These are phyloP conservation scores for Allobates femoralis DNA, from an alignment of 2,797 vertebrate species.

Conservation along the genomic window DNA sequence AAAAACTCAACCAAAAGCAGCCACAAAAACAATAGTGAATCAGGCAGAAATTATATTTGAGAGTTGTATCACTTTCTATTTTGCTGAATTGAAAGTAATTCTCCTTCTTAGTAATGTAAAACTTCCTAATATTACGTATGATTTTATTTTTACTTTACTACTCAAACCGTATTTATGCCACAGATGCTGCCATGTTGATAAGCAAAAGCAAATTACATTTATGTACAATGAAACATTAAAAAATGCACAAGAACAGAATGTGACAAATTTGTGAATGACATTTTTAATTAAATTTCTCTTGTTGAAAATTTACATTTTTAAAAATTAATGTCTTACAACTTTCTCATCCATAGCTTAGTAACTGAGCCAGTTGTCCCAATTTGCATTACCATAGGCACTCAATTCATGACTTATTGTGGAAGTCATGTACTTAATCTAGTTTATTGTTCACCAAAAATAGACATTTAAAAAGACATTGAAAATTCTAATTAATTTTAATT, in stretches of 20 bases:
- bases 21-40: too few species aligned
- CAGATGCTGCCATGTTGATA: neutral
- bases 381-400: neutral
- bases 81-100: neutral
- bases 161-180: neutral
- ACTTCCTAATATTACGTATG: neutral
- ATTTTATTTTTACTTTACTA: neutral
- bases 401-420: neutral
- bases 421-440: neutral
- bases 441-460: neutral
- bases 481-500: neutral
- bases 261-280: neutral
- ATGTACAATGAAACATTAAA: neutral
- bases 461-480: neutral
- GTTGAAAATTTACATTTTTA: neutral
- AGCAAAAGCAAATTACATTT: constrained; percentile 2
- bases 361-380: neutral
- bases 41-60: neutral
- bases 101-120: neutral
- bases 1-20: too few species aligned
- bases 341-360: neutral
- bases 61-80: neutral
- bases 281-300: constrained; percentile 6
- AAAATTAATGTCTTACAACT: neutral
- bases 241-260: neutral